Evolutionary conservation across 2,797 vertebrate species (phyloP).

Genomic region (Myotis planiceps): DNA sequence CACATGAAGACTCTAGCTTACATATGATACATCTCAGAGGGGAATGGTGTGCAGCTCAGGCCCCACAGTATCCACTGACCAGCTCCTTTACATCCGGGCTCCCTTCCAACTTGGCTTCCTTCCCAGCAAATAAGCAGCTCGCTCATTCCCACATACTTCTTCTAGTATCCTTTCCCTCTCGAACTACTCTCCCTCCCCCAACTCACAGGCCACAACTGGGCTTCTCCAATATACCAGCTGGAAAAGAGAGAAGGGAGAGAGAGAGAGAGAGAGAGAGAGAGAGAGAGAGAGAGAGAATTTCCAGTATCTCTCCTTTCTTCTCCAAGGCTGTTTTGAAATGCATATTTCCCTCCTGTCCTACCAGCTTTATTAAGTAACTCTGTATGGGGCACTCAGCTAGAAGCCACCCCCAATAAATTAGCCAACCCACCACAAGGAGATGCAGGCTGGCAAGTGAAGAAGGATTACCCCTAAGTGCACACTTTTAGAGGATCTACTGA

Average conservation of each 20-base stretch:
- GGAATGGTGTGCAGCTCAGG: background rate
- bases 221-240: slow-evolving; percentile 22
- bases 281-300: background rate
- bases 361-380: background rate
- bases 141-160: slow-evolving; percentile 50
- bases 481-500: background rate
- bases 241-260: background rate
- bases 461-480: background rate
- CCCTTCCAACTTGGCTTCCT: slow-evolving; percentile 69
- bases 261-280: background rate
- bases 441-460: background rate
- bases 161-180: slow-evolving; percentile 4
- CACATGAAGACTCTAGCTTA: slow-evolving; percentile 1
- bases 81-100: slow-evolving; percentile 66
- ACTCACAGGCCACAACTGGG: slow-evolving; percentile 56
- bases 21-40: background rate
- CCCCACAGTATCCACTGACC: slow-evolving; percentile 23
- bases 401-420: slow-evolving; percentile 29
- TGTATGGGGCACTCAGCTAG: background rate
- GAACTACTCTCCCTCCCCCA: background rate
- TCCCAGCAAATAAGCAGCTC: slow-evolving; percentile 64
- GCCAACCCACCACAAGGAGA: background rate
- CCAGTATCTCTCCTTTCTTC: slow-evolving; percentile 7
- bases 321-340: slow-evolving; percentile 25
- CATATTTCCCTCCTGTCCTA: background rate